A percentile compares a stretch with the other conserved stretches of the same genome.
These are phyloP conservation scores for Acanthosepion lycidas DNA, from an alignment of 2,888 invertebrate species.

Conservation along the genomic window DNA sequence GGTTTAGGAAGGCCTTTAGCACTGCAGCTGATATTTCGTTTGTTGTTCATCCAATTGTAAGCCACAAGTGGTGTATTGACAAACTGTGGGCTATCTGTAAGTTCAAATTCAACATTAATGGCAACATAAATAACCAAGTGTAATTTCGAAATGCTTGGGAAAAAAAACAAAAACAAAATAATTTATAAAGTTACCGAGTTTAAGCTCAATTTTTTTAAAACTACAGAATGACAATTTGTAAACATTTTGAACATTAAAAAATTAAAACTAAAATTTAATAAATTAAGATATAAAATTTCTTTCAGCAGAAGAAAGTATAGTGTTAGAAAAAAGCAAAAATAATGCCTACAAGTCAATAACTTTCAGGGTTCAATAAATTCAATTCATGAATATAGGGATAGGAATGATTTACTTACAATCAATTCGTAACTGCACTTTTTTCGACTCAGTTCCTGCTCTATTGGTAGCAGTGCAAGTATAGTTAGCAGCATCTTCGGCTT, in stretches of 20 bases:
- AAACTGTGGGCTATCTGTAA: constrained; percentile 55
- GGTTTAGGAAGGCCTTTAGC: constrained; percentile 55
- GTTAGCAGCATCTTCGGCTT: constrained; percentile 56
- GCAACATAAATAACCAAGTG: not conserved
- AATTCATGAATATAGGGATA: too few species aligned
- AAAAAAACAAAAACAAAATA: not conserved
- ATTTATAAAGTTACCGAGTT: too few species aligned
- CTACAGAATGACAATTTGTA: too few species aligned
- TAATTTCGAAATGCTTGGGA: not conserved
- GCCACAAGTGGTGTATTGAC: constrained; percentile 49
- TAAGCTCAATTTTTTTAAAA: too few species aligned
- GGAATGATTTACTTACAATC: constrained; percentile 57
- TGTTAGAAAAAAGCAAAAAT: too few species aligned
- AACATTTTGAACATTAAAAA: too few species aligned
- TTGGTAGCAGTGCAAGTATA: constrained; percentile 65
- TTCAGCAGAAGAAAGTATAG: too few species aligned
- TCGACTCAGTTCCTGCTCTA: constrained; percentile 56
- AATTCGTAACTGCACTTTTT: constrained; percentile 60
- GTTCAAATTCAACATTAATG: not conserved
- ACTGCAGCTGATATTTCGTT: constrained; percentile 54
- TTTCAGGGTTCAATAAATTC: too few species aligned
- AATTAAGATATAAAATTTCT: too few species aligned
- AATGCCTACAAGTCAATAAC: too few species aligned
- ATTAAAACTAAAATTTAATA: too few species aligned
- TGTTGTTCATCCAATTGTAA: constrained; percentile 52